phyloP scores from a whole-genome alignment of 2,113 vertebrate genomes.

The Arothron firmamentum region DNA sequence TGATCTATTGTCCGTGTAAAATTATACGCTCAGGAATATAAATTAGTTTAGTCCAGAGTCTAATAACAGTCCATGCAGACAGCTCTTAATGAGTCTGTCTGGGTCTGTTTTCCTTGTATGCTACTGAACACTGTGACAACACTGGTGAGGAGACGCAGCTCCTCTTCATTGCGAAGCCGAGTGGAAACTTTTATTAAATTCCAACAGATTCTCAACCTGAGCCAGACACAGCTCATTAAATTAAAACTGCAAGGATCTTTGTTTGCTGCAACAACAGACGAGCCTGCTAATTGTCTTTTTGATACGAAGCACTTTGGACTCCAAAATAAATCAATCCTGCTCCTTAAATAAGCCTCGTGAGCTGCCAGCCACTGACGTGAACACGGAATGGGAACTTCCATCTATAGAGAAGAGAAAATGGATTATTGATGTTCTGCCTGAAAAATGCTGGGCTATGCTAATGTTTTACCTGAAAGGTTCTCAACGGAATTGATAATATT shows the following conservation, averaged over 20 bases:
- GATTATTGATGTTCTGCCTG: conserved; percentile 28
- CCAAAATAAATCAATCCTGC: conserved; percentile 63
- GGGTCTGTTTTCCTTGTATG: conserved; percentile 58
- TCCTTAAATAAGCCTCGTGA: conserved; percentile 53
- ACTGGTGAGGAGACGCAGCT: conserved; percentile 26
- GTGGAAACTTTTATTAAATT: conserved; percentile 63
- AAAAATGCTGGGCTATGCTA: neutral
- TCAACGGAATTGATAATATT: conserved; percentile 2
- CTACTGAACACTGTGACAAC: conserved; percentile 70
- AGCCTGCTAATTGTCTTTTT: conserved; percentile 64
- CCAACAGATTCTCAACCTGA: conserved; percentile 54
- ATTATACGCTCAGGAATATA: conserved; percentile 25
- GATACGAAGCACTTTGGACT: conserved; percentile 50
- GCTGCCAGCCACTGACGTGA: conserved; percentile 32
- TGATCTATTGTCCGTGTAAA: conserved; percentile 48
- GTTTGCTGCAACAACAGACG: conserved; percentile 66
- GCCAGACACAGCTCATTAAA: conserved; percentile 61
- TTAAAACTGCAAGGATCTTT: conserved; percentile 63
- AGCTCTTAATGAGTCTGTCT: conserved; percentile 60
- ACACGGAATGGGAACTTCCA: conserved; percentile 19
- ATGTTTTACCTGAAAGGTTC: neutral
- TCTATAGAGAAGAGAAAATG: conserved; percentile 12
- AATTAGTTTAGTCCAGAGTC: conserved; percentile 48
- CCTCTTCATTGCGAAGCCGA: conserved; percentile 24
- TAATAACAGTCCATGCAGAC: conserved; percentile 35